Conservation (phyloP, 1,140 invertebrate species). For the Heliothis virescens region DNA sequence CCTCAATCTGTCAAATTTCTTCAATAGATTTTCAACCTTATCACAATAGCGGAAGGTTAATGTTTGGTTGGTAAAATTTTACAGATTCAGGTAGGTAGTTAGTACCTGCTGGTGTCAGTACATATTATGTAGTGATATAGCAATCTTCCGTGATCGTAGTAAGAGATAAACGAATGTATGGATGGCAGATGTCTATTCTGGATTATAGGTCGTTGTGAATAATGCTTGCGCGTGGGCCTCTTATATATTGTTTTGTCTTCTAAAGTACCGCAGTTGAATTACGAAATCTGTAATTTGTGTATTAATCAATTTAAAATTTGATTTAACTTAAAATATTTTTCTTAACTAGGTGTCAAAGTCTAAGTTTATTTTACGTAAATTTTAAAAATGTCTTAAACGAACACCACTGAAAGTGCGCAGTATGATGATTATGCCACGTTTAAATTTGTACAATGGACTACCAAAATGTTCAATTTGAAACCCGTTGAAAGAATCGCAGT, state of each 20-base stretch:
- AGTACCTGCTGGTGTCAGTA: too few relatives aligned
- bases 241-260: conserved; percentile 21
- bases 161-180: conserved; percentile 15
- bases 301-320: too few relatives aligned
- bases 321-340: too few relatives aligned
- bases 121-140: not conserved
- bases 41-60: too few relatives aligned
- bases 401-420: not conserved
- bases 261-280: not conserved
- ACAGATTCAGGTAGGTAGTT: not conserved
- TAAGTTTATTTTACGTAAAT: too few relatives aligned
- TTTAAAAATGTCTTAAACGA: too few relatives aligned
- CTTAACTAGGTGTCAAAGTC: too few relatives aligned
- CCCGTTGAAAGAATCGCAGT: not conserved
- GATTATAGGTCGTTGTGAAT: conserved; percentile 32
- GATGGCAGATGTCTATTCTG: conserved; percentile 1
- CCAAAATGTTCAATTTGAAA: not conserved
- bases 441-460: not conserved
- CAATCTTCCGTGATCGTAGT: conserved; percentile 27
- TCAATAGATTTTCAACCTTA: too few relatives aligned
- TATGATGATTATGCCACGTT: too few relatives aligned
- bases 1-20: too few relatives aligned
- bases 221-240: conserved; percentile 23
- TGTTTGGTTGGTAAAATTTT: too few relatives aligned
- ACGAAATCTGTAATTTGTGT: not conserved